Percentiles rank a stretch among this genome's conserved stretches.
Conservation (phyloP, 2,797 vertebrate genomes). For the Pterois miles region DNA sequence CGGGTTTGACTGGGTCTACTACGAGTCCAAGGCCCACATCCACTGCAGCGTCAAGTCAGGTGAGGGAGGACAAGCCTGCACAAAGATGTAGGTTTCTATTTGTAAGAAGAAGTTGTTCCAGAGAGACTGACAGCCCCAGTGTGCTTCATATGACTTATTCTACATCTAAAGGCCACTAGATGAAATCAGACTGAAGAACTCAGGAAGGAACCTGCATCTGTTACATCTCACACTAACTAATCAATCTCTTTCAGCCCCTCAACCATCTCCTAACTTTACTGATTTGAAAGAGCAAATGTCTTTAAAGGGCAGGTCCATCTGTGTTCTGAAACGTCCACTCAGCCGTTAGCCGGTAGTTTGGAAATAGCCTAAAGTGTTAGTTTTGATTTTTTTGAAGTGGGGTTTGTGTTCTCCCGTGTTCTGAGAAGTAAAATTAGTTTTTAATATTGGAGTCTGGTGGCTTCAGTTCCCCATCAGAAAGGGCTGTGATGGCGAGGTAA, state of each 20-base stretch:
- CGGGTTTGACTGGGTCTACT: constrained; percentile 98
- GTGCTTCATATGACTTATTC: no score
- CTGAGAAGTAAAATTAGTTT: no score
- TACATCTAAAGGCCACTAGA: no score
- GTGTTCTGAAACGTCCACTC: no score
- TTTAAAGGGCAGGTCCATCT: no score
- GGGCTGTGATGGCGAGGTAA: no score
- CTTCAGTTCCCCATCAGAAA: no score
- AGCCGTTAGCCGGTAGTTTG: no score
- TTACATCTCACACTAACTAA: neutral
- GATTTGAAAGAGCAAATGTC: neutral
- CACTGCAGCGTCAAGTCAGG: constrained; percentile 99
- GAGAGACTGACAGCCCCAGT: neutral
- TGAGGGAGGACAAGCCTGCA: constrained; percentile 57
- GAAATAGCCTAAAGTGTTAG: no score
- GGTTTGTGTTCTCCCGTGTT: no score
- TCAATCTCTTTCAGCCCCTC: neutral
- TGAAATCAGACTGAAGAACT: neutral
- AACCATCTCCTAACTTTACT: neutral
- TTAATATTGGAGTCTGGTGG: no score
- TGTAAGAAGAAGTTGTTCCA: neutral
- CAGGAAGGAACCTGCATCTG: neutral
- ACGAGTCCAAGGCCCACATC: constrained; percentile 96
- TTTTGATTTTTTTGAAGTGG: no score
- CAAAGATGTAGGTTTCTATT: neutral